A percentile compares a stretch with the other conserved stretches of the same genome.
Evolutionary conservation across 2,797 vertebrate species (phyloP).

Genomic region (Manis pentadactyla): DNA sequence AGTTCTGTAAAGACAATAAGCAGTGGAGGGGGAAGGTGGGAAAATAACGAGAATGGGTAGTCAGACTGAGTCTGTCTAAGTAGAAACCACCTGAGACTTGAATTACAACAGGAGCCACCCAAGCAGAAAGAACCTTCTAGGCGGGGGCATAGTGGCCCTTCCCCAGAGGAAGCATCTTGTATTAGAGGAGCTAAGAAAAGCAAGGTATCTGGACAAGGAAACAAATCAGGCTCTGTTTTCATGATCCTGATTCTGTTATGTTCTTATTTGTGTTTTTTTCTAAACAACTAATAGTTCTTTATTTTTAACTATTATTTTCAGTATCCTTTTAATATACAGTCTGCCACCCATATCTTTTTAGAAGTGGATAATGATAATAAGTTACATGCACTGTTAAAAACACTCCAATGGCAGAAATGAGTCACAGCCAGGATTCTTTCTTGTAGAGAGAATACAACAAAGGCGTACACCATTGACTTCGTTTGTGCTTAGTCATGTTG

Average conservation of each 20-base stretch:
- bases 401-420: background rate
- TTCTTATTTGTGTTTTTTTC: slow-evolving; percentile 7
- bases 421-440: background rate
- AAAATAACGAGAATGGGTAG: background rate
- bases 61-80: background rate
- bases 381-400: background rate
- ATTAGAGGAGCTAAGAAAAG: background rate
- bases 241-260: background rate
- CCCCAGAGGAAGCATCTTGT: background rate
- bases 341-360: background rate
- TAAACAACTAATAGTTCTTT: background rate
- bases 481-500: slow-evolving; percentile 81
- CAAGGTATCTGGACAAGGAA: background rate
- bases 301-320: background rate
- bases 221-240: background rate
- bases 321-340: background rate
- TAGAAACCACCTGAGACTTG: background rate
- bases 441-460: background rate
- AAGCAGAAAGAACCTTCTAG: background rate
- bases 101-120: background rate
- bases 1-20: background rate
- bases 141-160: background rate
- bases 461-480: slow-evolving; percentile 81
- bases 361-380: background rate
- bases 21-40: background rate